These are phyloP conservation scores for Adrianichthys oophorus DNA, from an alignment of 2,797 vertebrate genomes.

Conservation along the genomic window DNA sequence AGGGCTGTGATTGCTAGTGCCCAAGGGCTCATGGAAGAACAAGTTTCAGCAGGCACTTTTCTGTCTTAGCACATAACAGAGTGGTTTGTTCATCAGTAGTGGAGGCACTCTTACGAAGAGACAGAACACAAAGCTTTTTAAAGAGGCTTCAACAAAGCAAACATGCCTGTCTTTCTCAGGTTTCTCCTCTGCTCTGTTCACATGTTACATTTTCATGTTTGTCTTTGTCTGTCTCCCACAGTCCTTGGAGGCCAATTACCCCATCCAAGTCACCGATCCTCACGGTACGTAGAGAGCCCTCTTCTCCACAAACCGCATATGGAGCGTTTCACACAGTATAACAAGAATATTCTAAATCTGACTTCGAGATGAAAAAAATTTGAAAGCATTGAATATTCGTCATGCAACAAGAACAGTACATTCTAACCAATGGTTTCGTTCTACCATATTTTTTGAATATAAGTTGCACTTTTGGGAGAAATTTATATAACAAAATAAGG, in stretches of 20 bases:
- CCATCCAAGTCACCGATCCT: conserved; percentile 90
- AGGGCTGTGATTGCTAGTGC: conserved; percentile 33
- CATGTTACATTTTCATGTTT: conserved; percentile 28
- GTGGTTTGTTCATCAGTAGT: conserved; percentile 32
- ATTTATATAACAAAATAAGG: too few relatives aligned
- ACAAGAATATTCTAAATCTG: background rate
- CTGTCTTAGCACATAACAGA: conserved; percentile 31
- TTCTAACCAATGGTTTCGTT: too few relatives aligned
- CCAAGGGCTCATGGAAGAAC: conserved; percentile 42
- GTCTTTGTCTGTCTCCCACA: conserved; percentile 48
- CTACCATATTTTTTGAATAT: too few relatives aligned
- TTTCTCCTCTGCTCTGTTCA: conserved; percentile 6
- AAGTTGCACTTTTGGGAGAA: too few relatives aligned
- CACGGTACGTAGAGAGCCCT: conserved; percentile 74
- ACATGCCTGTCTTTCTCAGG: conserved; percentile 10
- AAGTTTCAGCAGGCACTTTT: conserved; percentile 57
- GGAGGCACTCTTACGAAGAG: conserved; percentile 17
- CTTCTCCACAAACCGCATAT: background rate
- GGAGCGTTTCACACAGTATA: background rate
- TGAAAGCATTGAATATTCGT: too few relatives aligned
- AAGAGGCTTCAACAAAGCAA: conserved; percentile 8
- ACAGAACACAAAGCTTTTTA: conserved; percentile 4
- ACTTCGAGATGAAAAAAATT: background rate
- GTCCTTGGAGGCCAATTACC: conserved; percentile 87
- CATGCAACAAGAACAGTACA: too few relatives aligned